These are phyloP conservation scores for Brachionus rotundiformis DNA, from an alignment of 1,140 invertebrate genomes.

Conservation along the genomic window DNA sequence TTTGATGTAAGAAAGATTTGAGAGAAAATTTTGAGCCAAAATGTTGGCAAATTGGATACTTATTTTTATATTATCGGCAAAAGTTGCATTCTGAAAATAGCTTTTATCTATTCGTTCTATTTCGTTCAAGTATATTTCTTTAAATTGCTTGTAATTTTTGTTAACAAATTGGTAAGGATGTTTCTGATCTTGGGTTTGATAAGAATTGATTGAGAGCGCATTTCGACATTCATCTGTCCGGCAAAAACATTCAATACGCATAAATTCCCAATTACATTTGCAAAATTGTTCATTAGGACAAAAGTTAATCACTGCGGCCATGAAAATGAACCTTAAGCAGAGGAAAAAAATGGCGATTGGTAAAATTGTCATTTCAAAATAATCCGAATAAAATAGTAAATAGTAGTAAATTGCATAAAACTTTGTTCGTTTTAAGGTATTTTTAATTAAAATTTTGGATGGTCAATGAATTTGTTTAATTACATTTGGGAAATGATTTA, in stretches of 20 bases:
- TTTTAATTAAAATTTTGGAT: constrained; percentile 36
- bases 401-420: not conserved
- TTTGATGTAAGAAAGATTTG: not conserved
- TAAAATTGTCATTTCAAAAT: constrained; percentile 10
- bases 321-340: not conserved
- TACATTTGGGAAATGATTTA: not conserved
- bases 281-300: constrained; percentile 41
- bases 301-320: not conserved
- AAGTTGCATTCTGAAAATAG: not conserved
- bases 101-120: not conserved
- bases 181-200: not conserved
- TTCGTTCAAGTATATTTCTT: constrained; percentile 17
- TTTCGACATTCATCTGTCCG: constrained; percentile 7
- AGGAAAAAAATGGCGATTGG: not conserved
- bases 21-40: not conserved
- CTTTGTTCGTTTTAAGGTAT: not conserved
- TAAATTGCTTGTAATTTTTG: not conserved
- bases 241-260: constrained; percentile 21
- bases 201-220: not conserved
- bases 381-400: not conserved
- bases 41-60: constrained; percentile 13
- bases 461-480: not conserved
- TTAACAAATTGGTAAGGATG: not conserved
- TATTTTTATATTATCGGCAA: not conserved
- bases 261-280: constrained; percentile 31